Conservation (phyloP, 2,113 vertebrate genomes). For the Psammodynastes pulverulentus region DNA sequence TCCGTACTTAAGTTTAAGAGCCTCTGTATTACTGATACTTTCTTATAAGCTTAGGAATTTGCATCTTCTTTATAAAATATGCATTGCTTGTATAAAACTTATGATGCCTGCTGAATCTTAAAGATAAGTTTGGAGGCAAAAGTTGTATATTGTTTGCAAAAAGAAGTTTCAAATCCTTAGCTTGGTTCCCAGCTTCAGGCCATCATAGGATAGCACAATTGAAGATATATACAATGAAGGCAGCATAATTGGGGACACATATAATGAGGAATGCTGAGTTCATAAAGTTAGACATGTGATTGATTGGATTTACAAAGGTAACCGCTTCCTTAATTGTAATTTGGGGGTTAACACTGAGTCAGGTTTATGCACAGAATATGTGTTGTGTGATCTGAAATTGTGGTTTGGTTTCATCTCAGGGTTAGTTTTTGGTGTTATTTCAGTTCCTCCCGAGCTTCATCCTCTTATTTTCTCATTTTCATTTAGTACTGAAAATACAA, state of each 20-base stretch:
- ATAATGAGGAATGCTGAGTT: background rate
- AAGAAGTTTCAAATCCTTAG: background rate
- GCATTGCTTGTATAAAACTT: background rate
- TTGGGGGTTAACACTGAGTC: background rate
- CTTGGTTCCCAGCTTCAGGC: background rate
- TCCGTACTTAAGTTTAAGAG: background rate
- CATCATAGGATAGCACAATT: background rate
- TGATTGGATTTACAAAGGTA: background rate
- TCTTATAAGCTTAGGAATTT: background rate
- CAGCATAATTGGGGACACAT: no score
- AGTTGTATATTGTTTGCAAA: background rate
- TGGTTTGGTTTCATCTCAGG: background rate
- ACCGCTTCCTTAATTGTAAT: background rate
- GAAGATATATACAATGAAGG: background rate
- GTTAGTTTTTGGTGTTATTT: background rate
- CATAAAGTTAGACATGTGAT: background rate
- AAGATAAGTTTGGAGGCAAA: background rate
- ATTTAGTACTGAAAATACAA: background rate
- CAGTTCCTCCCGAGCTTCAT: background rate
- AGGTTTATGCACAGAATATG: background rate
- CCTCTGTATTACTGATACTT: background rate
- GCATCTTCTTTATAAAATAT: background rate
- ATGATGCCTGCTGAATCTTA: background rate
- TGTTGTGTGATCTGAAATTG: background rate
- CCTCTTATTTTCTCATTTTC: background rate